Base-by-base conservation (phyloP, 2,113 vertebrate species). In the Salvelinus sp. region DNA sequence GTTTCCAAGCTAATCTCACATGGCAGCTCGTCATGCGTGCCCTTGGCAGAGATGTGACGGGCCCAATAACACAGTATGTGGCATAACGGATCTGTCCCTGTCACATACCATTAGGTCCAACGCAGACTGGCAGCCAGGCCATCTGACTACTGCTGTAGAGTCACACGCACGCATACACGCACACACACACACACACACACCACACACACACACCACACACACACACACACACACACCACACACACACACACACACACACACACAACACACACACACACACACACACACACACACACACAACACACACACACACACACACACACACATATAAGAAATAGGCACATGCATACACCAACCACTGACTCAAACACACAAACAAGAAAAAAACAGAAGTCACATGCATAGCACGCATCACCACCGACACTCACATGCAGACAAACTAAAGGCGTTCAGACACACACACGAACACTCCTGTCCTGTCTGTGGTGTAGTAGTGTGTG, bases 31-130 rank as follows among this genome's bases (percentile, higher is more conserved):
- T 65, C 70, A 47, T 6, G n/a, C 22, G 18, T 54, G 18, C 60
- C 68, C 30, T 30, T n/a, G 25, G 72, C 1, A 44, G 72, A 0
- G 16, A 77, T 27, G 33, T 71, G 84, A 79, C 73, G 62, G 76
- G 78, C 69, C 23, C 13, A 6, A 82, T 57, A 65, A 76, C 77
- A 89, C 63, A 6, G 33, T 33, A 33, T 33, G 81, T 65, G 75
- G 58, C 83, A 81, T 75, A 79, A 81, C 72, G 76, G 82, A 82
- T 88, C 77, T 60, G 20, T 81, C 74, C 58, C 81, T 85, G 84
- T 86, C 82, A 72, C 72, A 73, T 71, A 68, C 60, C 73, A 75
- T 60, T 79, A 63, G 83, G 81, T 74, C n/a, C 54, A 60, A 83
- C 75, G 71, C 74, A 78, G 79, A 82, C 70, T 69, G 84, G 85